A percentile compares a stretch with the other conserved stretches of the same genome.
phyloP scores from a whole-genome alignment of 2,888 invertebrate species.

The Mantis religiosa region DNA sequence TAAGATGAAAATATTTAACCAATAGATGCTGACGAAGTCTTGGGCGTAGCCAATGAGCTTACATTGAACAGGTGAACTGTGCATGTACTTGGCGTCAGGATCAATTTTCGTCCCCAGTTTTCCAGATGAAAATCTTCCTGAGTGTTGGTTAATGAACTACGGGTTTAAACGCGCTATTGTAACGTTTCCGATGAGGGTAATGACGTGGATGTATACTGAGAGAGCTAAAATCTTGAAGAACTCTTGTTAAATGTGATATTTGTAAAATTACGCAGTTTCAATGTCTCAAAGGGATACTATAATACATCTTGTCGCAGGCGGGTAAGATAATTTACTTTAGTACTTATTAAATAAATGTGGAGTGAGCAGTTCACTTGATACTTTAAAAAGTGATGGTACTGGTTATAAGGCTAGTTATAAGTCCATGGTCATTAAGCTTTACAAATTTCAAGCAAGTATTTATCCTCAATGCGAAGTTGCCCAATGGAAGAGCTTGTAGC shows the following conservation, averaged over 20 bases:
- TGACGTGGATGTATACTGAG: not conserved
- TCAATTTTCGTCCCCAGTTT: conserved; percentile 15
- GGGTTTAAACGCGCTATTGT: not conserved
- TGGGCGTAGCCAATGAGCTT: conserved; percentile 28
- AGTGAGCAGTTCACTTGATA: too few species aligned
- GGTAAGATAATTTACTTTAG: conserved; percentile 58
- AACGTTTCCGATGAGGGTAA: not conserved
- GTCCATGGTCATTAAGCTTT: too few species aligned
- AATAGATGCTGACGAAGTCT: conserved; percentile 19
- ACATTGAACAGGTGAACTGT: conserved; percentile 28
- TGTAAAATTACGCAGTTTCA: not conserved
- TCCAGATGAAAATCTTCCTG: not conserved
- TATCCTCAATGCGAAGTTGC: not conserved
- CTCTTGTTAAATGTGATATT: not conserved
- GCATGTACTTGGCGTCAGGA: conserved; percentile 26
- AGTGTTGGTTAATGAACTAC: not conserved
- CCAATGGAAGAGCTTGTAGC: not conserved
- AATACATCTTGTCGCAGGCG: conserved; percentile 92
- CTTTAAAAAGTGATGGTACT: too few species aligned
- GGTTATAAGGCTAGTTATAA: too few species aligned
- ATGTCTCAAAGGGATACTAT: conserved; percentile 64
- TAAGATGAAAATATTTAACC: conserved; percentile 5
- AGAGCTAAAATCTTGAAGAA: not conserved
- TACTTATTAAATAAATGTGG: too few species aligned
- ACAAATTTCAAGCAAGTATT: not conserved